Conservation (phyloP, 2,797 vertebrate species). For the Pitangus sulphuratus region DNA sequence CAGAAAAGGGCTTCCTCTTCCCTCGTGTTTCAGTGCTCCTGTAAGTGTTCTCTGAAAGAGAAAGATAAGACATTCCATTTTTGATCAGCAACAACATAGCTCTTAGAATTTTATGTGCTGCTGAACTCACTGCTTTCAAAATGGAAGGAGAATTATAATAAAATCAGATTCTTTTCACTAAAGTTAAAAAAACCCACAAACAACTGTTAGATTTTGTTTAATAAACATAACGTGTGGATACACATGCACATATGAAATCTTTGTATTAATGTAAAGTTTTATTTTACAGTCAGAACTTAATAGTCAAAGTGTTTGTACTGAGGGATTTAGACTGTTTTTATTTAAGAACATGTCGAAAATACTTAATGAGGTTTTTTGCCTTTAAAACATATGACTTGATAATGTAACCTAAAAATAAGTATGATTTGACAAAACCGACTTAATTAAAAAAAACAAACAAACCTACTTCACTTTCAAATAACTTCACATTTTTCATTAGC, state of each 20-base stretch:
- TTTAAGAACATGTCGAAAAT: not conserved
- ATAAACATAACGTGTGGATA: not conserved
- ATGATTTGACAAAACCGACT: not conserved
- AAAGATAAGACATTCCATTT: not conserved
- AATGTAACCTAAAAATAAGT: not conserved
- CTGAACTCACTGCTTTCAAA: not conserved
- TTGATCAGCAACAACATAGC: not conserved
- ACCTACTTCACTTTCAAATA: not conserved
- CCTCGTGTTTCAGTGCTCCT: not conserved
- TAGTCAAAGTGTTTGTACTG: fast-evolving
- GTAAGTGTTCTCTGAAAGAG: not conserved
- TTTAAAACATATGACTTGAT: not conserved
- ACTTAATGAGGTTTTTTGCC: not conserved
- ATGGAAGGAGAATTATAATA: not conserved
- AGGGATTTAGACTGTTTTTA: not conserved
- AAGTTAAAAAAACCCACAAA: not conserved
- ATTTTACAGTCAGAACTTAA: not conserved
- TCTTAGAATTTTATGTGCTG: not conserved
- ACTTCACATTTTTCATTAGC: not conserved
- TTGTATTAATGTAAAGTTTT: not conserved
- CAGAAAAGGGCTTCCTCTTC: not conserved
- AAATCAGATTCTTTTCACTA: not conserved
- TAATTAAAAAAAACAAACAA: not conserved
- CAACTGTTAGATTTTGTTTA: not conserved
- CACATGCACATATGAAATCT: fast-evolving